These are phyloP conservation scores for Camelus bactrianus DNA, from an alignment of 2,113 vertebrate species.

Conservation along the genomic window DNA sequence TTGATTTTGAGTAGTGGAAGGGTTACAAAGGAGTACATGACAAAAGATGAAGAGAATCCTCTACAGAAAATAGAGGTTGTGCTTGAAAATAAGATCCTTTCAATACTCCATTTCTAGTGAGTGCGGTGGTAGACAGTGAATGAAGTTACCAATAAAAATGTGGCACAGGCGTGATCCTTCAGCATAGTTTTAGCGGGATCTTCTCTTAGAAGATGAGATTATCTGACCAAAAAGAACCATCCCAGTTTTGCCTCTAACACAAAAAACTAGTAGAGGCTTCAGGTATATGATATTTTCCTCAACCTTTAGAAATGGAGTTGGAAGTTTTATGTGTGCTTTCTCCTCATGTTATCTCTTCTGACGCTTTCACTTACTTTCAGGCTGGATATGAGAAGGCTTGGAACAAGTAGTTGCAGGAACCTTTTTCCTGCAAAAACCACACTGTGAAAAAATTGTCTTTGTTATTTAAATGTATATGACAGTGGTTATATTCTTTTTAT, in stretches of 20 bases:
- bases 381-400: slow-evolving; percentile 63
- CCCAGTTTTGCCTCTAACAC: slow-evolving; percentile 59
- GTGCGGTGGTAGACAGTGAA: slow-evolving; percentile 83
- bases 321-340: slow-evolving; percentile 39
- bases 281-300: slow-evolving; percentile 76
- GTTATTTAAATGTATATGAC: background rate
- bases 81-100: slow-evolving; percentile 75
- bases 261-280: slow-evolving; percentile 52
- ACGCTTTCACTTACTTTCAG: slow-evolving; percentile 60
- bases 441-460: background rate
- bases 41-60: slow-evolving; percentile 53
- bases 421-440: slow-evolving; percentile 61
- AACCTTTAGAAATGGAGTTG: slow-evolving; percentile 68
- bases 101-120: slow-evolving; percentile 82
- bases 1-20: background rate
- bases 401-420: slow-evolving; percentile 50
- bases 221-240: slow-evolving; percentile 80
- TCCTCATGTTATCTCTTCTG: slow-evolving; percentile 51
- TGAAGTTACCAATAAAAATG: slow-evolving; percentile 85
- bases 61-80: slow-evolving; percentile 11
- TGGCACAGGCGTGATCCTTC: slow-evolving; percentile 66
- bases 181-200: slow-evolving; percentile 83
- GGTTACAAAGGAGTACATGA: slow-evolving; percentile 17
- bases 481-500: background rate
- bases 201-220: slow-evolving; percentile 81